Evolutionary conservation across 2,113 vertebrate species (phyloP), one percentile per base, ranked within the genome.

Genomic region (Irena cyanogastra): DNA sequence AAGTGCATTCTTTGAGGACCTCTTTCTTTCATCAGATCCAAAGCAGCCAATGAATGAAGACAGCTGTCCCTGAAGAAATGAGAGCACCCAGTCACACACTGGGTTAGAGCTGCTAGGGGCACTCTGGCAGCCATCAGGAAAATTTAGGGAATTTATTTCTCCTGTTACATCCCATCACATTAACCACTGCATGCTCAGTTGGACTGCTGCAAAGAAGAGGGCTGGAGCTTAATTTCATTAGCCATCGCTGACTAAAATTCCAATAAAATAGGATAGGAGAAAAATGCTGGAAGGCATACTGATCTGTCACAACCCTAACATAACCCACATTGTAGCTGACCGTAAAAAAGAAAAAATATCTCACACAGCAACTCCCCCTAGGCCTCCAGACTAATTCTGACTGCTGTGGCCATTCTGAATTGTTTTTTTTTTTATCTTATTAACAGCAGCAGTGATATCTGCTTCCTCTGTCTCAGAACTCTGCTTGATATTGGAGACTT

Each of bases 1-100:
- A 93, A 88, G 90, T n/a, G 20, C 12, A 6, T 92, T 94, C 76
- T 95, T 70, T 90, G 93, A 92, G 85, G 91, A 94, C 39, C 56
- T 83, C 77, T 91, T 92, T 93, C 87, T 95, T 96, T 96, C 83
- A 97, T 89, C 97, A 82, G 78, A 90, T 76, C 97, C 70, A 95
- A 97, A 97, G 93, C 56, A 82, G 80, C 49, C 7, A 57, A 92
- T 83, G 83, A 92, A 91, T 94, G 79, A 97, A 90, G 86, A 54
- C 74, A 94, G 65, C 57, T 81, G 39, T 84, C 49, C 59, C 92
- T 3, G 20, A 85, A 96, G 92, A 96, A 94, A 96, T 3, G 27
- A 91, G 92, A 96, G 92, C 41, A 33, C 57, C 23, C 16, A 11
- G 6, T 10, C 22, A 86, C 63, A 66, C 26, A 18, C 66, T 60